Base-by-base conservation (phyloP, 2,797 vertebrate species). In the Gymnoscopelus braueri region DNA sequence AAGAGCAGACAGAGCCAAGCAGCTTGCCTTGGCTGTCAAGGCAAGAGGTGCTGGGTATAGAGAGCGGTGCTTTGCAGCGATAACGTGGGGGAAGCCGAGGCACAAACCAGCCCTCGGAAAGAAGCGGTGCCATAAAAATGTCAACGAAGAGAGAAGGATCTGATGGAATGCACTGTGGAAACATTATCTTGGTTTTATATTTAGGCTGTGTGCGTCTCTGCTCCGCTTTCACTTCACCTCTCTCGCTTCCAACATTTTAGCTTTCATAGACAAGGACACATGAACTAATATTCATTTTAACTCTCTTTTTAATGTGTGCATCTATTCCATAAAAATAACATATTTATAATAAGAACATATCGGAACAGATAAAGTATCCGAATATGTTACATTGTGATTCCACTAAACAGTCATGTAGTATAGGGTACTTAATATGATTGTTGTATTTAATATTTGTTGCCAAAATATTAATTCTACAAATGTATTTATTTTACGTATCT, bases 1-100 rank as follows among this genome's bases (percentile, higher is more conserved):
- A n/a, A 94, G 87, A 87, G 91, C 84, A 92, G 69, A 81, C 74
- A 94, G 93, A 88, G 93, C 85, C 92, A 51, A 93, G 39, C 39
- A 44, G 39, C 39, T 44, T 44, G 39, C 39, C 9, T 92, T 83
- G 94, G 93, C 84, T 94, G 94, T 86, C 93, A 94, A 95, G 89
- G 26, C 47, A 8, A 86, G 89, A 89, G 73, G 93, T 94, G 87
- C 85, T 91, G 87, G 88, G 89, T 26, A 56, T 50, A 50, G 11
- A 50, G 65, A 77, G n/a, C 32, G 10, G 26, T 44, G 10, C 19
- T 52, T 15, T 49, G 48, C 66, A 69, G 44, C 70, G 61, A 73
- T 19, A 26, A 35, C 53, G 62, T 63, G 57, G 35, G 51, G 23
- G 66, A 51, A 76, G 63, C 48, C 56, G 69, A 75, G 94, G 86